Evolutionary conservation across 2,113 vertebrate species (phyloP).

Genomic region (Hydropotes inermis): DNA sequence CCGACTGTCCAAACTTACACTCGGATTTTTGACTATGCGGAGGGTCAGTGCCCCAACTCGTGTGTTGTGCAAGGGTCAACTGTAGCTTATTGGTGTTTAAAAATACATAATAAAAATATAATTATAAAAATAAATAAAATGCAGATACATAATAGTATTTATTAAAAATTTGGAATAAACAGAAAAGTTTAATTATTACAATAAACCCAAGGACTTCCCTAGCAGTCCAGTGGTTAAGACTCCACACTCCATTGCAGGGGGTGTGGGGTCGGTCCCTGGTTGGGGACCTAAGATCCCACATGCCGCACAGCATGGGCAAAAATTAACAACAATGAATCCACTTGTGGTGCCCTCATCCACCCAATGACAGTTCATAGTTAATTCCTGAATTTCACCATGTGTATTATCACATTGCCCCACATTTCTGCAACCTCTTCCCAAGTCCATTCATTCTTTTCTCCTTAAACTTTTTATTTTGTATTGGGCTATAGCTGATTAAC

Average conservation of each 20-base stretch:
- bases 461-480: background rate
- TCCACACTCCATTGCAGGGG: background rate
- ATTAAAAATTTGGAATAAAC: background rate
- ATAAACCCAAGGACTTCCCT: background rate
- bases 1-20: background rate
- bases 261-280: background rate
- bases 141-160: background rate
- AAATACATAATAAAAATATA: background rate
- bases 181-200: background rate
- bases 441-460: background rate
- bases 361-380: background rate
- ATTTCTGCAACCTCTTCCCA: background rate
- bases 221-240: background rate
- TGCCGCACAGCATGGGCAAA: background rate
- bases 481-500: background rate
- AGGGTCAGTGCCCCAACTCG: background rate
- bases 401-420: background rate
- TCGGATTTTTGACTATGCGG: background rate
- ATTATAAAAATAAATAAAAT: background rate
- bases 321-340: too few species aligned
- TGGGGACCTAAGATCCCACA: background rate
- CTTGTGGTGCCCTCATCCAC: rapidly evolving
- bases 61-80: background rate
- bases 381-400: background rate
- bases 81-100: background rate